Evolutionary conservation across 2,888 invertebrate species (phyloP).

Genomic region (Onchidella celtica): DNA sequence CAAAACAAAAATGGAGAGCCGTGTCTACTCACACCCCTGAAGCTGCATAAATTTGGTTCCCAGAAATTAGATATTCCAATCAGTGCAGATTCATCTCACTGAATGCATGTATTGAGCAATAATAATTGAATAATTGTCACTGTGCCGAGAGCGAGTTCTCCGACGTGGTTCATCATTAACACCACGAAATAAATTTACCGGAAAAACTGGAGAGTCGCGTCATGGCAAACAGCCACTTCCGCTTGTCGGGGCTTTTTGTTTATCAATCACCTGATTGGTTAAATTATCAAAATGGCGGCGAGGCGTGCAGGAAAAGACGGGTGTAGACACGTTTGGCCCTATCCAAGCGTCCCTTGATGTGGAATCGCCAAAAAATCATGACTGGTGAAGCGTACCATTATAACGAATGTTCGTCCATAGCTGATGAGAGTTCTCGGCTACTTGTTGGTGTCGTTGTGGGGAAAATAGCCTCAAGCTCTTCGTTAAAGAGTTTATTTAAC

Average conservation of each 20-base stretch:
- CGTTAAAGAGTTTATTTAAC: slow-evolving; percentile 11
- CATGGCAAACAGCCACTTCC: slow-evolving; percentile 48
- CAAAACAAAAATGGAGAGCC: no score
- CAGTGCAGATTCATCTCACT: no score
- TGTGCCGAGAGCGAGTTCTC: neutral
- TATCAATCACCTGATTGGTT: slow-evolving; percentile 49
- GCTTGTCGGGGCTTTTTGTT: slow-evolving; percentile 46
- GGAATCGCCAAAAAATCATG: slow-evolving; percentile 33
- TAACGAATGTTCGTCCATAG: slow-evolving; percentile 34
- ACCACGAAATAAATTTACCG: slow-evolving; percentile 33
- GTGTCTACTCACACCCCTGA: no score
- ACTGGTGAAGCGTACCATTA: slow-evolving; percentile 38
- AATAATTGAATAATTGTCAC: slow-evolving; percentile 10
- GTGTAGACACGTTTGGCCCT: slow-evolving; percentile 40
- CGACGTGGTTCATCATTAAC: slow-evolving; percentile 22
- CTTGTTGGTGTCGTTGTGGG: slow-evolving; percentile 32
- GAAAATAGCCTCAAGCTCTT: slow-evolving; percentile 36
- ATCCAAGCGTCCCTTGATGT: slow-evolving; percentile 18
- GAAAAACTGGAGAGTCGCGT: slow-evolving; percentile 28
- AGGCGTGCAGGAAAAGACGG: slow-evolving; percentile 22
- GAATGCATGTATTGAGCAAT: slow-evolving; percentile 9
- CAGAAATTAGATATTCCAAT: no score
- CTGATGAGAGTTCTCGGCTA: neutral
- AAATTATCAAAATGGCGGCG: slow-evolving; percentile 49
- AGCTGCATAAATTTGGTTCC: no score